phyloP scores from a whole-genome alignment of 2,888 invertebrate genomes.

The Formica aserva region DNA sequence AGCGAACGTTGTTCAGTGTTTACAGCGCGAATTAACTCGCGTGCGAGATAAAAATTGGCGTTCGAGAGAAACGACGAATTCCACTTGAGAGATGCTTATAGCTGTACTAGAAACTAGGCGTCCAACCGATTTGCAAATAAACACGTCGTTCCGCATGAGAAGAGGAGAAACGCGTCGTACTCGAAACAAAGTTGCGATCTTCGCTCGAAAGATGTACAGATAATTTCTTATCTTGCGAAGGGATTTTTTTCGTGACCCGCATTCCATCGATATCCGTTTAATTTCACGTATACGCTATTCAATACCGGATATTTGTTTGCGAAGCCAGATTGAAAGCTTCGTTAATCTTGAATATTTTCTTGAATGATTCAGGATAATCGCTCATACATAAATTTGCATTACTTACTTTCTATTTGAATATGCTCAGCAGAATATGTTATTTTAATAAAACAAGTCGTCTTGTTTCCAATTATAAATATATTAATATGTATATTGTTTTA shows the following conservation, averaged over 20 bases:
- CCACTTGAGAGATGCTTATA: conserved; percentile 4
- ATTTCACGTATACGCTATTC: background rate
- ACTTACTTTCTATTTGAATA: background rate
- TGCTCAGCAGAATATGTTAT: background rate
- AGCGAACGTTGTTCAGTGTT: background rate
- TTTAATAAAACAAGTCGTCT: background rate
- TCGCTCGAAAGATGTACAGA: background rate
- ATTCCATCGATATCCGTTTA: conserved; percentile 1
- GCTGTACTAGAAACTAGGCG: conserved; percentile 15
- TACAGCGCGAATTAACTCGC: background rate
- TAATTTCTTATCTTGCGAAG: conserved; percentile 25
- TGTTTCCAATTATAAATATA: background rate
- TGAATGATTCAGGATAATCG: background rate
- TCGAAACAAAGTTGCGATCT: background rate
- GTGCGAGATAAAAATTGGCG: background rate
- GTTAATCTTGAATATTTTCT: background rate
- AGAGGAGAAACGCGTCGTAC: conserved; percentile 41
- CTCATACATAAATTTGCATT: conserved; percentile 10
- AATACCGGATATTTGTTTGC: background rate
- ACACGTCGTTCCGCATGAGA: conserved; percentile 42
- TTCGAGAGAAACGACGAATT: conserved; percentile 10
- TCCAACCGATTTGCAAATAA: conserved; percentile 37
- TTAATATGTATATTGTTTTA: background rate
- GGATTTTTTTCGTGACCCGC: background rate
- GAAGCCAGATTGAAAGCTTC: background rate